These are phyloP conservation scores for Aphodius granarius DNA, from an alignment of 2,888 invertebrate species.

Conservation along the genomic window DNA sequence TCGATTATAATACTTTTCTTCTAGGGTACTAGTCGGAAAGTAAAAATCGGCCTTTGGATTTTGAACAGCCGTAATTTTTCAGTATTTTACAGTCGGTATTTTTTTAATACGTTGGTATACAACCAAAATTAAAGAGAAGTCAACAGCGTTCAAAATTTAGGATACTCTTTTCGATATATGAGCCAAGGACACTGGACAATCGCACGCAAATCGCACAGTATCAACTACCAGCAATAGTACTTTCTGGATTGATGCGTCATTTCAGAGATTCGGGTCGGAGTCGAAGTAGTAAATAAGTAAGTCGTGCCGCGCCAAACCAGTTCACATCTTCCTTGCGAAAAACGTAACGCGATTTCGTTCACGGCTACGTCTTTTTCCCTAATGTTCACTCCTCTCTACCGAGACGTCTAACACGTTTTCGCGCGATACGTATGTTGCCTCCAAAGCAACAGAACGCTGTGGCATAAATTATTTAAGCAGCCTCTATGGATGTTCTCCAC, in stretches of 20 bases:
- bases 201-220: not conserved
- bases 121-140: no score
- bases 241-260: not conserved
- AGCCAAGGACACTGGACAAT: not conserved
- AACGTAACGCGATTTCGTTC: slow-evolving; percentile 8
- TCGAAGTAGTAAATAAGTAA: not conserved
- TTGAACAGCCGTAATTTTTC: no score
- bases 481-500: not conserved
- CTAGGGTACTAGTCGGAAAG: no score
- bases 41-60: no score
- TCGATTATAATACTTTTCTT: no score
- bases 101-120: no score
- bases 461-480: not conserved
- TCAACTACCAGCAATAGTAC: not conserved
- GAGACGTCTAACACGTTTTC: slow-evolving; percentile 10
- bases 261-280: not conserved
- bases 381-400: not conserved
- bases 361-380: slow-evolving; percentile 10
- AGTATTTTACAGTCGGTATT: no score
- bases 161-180: no score
- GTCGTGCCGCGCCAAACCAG: not conserved
- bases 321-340: slow-evolving; percentile 4
- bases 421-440: slow-evolving; percentile 1
- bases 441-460: not conserved
- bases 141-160: no score